These are phyloP conservation scores for Machimus atricapillus DNA, from an alignment of 2,888 invertebrate species.

Conservation along the genomic window DNA sequence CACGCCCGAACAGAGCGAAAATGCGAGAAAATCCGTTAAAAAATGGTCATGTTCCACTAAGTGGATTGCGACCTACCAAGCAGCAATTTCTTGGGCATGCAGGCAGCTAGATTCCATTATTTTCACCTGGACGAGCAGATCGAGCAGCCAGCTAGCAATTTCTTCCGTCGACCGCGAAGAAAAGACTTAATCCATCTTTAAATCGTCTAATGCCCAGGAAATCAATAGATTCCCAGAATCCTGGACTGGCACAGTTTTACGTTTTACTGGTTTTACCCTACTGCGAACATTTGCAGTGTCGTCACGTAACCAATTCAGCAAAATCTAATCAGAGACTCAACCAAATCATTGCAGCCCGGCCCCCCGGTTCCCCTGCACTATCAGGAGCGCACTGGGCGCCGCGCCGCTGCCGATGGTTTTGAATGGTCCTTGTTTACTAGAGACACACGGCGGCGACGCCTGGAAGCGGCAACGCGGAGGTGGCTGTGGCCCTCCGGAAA, in stretches of 20 bases:
- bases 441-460: neutral
- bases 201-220: neutral
- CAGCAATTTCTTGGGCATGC: neutral
- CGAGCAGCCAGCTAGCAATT: neutral
- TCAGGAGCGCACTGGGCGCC: neutral
- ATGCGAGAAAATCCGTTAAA: neutral
- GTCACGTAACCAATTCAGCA: slow-evolving; percentile 31
- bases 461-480: neutral
- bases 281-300: neutral
- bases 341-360: neutral
- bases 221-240: neutral
- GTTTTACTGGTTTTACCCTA: too few relatives aligned
- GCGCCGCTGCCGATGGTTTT: neutral
- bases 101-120: neutral
- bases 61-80: neutral
- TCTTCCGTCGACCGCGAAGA: neutral
- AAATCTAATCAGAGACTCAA: slow-evolving; percentile 26
- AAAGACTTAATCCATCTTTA: slow-evolving; percentile 2
- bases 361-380: neutral
- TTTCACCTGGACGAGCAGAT: neutral
- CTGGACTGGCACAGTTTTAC: neutral
- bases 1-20: neutral
- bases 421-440: neutral
- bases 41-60: neutral
- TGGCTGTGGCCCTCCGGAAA: neutral